Evolutionary conservation across 1,140 invertebrate species (phyloP).

Genomic region (Phocides pigmalion): DNA sequence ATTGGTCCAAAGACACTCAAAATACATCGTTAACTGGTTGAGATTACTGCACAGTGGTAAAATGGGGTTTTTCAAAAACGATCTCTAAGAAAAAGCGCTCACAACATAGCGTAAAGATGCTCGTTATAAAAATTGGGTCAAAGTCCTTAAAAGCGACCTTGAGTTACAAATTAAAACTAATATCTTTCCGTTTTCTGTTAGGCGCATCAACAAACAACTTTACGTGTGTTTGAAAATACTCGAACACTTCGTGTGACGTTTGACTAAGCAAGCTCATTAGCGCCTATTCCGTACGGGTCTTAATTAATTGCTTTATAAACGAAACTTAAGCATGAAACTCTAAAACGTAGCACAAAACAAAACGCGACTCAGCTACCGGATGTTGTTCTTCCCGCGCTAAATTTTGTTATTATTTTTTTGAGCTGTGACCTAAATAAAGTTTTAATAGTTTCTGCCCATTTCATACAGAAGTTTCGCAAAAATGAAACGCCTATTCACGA

Average conservation of each 20-base stretch:
- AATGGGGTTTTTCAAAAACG: no score
- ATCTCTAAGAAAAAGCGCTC: no score
- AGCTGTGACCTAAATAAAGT: slow-evolving; percentile 34
- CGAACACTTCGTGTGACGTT: slow-evolving; percentile 23
- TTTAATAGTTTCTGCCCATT: slow-evolving; percentile 35
- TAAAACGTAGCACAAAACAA: slow-evolving; percentile 30
- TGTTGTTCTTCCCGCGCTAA: slow-evolving; percentile 33
- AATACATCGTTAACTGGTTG: no score
- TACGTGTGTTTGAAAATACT: slow-evolving; percentile 25
- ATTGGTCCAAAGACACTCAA: no score
- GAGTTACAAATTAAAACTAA: slow-evolving; percentile 20
- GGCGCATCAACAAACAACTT: slow-evolving; percentile 16
- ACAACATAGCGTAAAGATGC: no score
- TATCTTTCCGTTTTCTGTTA: slow-evolving; percentile 14
- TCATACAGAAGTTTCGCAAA: slow-evolving; percentile 31
- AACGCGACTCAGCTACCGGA: slow-evolving; percentile 26
- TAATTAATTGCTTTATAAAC: slow-evolving; percentile 34
- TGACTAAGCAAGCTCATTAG: slow-evolving; percentile 35
- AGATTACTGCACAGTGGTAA: no score
- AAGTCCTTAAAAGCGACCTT: not conserved
- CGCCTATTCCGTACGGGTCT: slow-evolving; percentile 20
- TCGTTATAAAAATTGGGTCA: not conserved
- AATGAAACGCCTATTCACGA: slow-evolving; percentile 35
- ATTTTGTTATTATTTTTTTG: slow-evolving; percentile 30
- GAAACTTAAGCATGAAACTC: slow-evolving; percentile 31